Evolutionary conservation across 2,113 vertebrate genomes (phyloP), one percentile per base, ranked within the genome.

Genomic region (Mohoua ochrocephala): DNA sequence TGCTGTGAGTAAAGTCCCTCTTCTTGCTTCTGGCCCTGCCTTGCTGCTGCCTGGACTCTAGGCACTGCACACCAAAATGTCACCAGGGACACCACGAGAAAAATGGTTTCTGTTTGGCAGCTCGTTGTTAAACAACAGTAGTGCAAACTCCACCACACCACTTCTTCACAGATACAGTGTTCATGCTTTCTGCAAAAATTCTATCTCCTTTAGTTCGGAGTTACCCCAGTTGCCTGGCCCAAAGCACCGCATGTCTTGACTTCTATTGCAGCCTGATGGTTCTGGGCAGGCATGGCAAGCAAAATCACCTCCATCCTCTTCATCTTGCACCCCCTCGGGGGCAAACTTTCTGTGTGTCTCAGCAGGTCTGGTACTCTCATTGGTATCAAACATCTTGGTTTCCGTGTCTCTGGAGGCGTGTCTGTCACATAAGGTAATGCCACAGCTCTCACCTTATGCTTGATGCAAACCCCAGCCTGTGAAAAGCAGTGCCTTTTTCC

Each of bases 261-360:
- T 88, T 86, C 52, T 56, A 0, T 31, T 39, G 42, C 63, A 88
- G 39, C 31, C 39, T 49, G 17, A 26, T 27, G n/a, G 17, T 49
- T 91, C 6, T 0, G 0, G 41, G 30, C 31, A 81, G 61, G 4
- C 6, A 31, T 9, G 19, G 20, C 8, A 13, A 89, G 12, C 3
- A 44, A 61, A 69, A 60, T 65, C 28, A 73, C 31, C 17, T 69
- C 45, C 52, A 42, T 19, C 27, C n/a, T 85, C 17, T 18, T 26
- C 0, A 0, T 13, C 88, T 91, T 23, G 0, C 41, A 33, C 2
- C 8, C 18, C 7, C 23, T 64, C 1, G 0, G 1, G 5, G 37
- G 18, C 21, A 85, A 85, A 45, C 7, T 28, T 53, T 37, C 9
- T 14, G 6, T 30, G 23, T 49, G 19, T 47, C 31, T 90, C 57